Evolutionary conservation across 1,140 invertebrate genomes (phyloP).

Genomic region (Heterodera schachtii): DNA sequence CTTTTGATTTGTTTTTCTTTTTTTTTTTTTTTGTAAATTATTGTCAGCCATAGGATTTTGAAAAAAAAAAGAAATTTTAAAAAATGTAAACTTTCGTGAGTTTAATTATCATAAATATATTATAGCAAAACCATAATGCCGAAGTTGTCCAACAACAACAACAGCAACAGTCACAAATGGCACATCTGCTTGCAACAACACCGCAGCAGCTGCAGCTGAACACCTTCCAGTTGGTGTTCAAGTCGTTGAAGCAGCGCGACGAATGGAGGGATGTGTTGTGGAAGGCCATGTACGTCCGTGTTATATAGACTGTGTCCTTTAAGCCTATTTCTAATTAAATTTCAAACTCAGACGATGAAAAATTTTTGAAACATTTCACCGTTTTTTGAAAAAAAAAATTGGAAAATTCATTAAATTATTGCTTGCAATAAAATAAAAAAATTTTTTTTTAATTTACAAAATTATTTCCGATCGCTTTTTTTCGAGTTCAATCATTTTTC

Average conservation of each 20-base stretch:
- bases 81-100: not conserved
- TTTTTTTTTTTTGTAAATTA: too few relatives aligned
- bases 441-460: too few relatives aligned
- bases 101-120: too few relatives aligned
- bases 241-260: constrained; percentile 43
- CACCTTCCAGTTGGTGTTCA: constrained; percentile 40
- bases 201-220: not conserved
- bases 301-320: not conserved
- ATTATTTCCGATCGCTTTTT: too few relatives aligned
- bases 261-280: constrained; percentile 40
- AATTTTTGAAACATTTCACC: constrained; percentile 18
- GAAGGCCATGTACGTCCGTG: constrained; percentile 41
- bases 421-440: too few relatives aligned
- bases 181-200: not conserved
- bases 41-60: too few relatives aligned
- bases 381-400: too few relatives aligned
- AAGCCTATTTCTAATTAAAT: not conserved
- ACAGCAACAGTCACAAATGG: not conserved
- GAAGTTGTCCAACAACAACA: constrained; percentile 4
- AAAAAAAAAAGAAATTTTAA: too few relatives aligned
- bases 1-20: too few relatives aligned
- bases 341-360: not conserved
- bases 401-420: too few relatives aligned
- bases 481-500: constrained; percentile 1
- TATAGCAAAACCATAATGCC: not conserved